A percentile compares a stretch with the other conserved stretches of the same genome.
Evolutionary conservation across 2,113 vertebrate genomes (phyloP).

Genomic region (Malaclemys terrapin): DNA sequence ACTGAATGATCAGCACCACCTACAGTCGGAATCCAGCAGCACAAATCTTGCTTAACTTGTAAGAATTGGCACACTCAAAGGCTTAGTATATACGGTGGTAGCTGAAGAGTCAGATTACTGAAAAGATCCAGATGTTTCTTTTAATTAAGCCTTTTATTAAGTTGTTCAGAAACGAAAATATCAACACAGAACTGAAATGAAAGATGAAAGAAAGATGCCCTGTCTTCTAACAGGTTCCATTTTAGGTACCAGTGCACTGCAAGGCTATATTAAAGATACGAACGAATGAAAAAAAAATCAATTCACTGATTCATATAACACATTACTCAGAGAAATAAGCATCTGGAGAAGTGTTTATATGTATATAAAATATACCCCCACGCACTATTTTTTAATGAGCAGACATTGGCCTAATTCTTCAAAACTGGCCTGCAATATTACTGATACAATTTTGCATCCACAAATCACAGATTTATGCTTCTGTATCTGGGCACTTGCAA

Average conservation of each 20-base stretch:
- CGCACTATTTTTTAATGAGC: slow-evolving; percentile 29
- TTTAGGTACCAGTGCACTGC: slow-evolving; percentile 1
- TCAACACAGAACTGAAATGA: rapidly evolving
- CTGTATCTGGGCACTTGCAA: not conserved
- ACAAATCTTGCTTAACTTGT: rapidly evolving
- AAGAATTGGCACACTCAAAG: not conserved
- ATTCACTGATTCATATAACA: slow-evolving; percentile 54
- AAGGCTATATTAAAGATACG: slow-evolving; percentile 60
- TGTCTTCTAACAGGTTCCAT: not conserved
- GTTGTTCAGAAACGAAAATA: not conserved
- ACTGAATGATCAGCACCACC: slow-evolving; percentile 31
- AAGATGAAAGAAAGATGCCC: not conserved
- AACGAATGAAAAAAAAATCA: slow-evolving; percentile 59
- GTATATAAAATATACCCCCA: not conserved
- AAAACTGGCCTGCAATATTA: not conserved
- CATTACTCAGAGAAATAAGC: slow-evolving; percentile 48
- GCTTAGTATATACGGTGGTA: not conserved
- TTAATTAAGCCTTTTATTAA: not conserved
- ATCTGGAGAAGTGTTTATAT: slow-evolving; percentile 39
- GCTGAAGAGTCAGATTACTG: not conserved
- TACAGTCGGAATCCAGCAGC: rapidly evolving
- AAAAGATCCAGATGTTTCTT: not conserved
- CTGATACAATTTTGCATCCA: not conserved
- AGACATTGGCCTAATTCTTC: not conserved
- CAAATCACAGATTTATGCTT: not conserved